Conservation (phyloP, 2,888 invertebrate genomes). For the Trichopoda pennipes region DNA sequence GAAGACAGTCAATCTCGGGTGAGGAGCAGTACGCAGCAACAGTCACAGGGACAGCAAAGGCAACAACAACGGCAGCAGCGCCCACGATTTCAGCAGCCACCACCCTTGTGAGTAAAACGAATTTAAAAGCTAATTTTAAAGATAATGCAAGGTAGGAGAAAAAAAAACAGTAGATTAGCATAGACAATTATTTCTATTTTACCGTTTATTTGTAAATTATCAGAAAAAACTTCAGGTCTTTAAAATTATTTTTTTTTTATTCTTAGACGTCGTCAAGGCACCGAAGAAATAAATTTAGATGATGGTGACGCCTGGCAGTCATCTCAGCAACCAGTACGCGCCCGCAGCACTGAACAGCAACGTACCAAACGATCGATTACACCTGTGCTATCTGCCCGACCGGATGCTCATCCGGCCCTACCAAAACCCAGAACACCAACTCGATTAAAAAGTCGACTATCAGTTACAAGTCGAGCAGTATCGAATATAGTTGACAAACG, state of each 20-base stretch:
- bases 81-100: slow-evolving; percentile 47
- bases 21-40: slow-evolving; percentile 45
- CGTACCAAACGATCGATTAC: slow-evolving; percentile 75
- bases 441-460: slow-evolving; percentile 75
- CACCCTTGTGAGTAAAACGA: slow-evolving; percentile 60
- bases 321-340: slow-evolving; percentile 35
- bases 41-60: slow-evolving; percentile 36
- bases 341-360: slow-evolving; percentile 71
- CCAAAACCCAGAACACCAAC: slow-evolving; percentile 77
- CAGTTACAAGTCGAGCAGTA: slow-evolving; percentile 76
- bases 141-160: not conserved
- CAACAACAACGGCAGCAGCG: slow-evolving; percentile 71
- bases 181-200: too few relatives aligned
- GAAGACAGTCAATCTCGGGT: slow-evolving; percentile 72
- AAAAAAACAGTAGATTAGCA: too few relatives aligned
- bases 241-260: not conserved
- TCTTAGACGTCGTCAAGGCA: slow-evolving; percentile 74
- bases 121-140: too few relatives aligned
- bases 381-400: slow-evolving; percentile 73
- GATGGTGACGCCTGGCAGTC: slow-evolving; percentile 57
- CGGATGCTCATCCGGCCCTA: slow-evolving; percentile 75
- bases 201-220: not conserved
- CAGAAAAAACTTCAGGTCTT: not conserved
- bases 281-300: slow-evolving; percentile 75
- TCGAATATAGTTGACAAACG: slow-evolving; percentile 73